Evolutionary conservation across 2,888 invertebrate genomes (phyloP).

Genomic region (Rhimphoctona megacephalus): DNA sequence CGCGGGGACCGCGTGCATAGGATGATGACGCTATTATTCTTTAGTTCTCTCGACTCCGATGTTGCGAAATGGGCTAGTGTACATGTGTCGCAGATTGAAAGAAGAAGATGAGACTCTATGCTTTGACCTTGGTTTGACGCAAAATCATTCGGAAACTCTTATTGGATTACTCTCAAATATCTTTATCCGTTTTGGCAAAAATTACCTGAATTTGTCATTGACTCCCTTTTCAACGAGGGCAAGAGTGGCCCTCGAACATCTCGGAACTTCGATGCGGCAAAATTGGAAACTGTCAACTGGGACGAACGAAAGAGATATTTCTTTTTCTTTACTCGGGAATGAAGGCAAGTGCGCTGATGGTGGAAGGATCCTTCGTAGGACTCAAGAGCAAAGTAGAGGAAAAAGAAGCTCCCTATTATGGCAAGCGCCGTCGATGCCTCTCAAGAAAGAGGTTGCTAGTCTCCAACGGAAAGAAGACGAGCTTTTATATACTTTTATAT

Average conservation of each 20-base stretch:
- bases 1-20: not conserved
- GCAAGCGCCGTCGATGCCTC: not conserved
- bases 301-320: not conserved
- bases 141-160: slow-evolving; percentile 38
- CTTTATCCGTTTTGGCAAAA: slow-evolving; percentile 12
- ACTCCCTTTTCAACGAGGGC: not conserved
- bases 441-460: slow-evolving; percentile 7
- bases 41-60: slow-evolving; percentile 1
- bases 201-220: slow-evolving; percentile 60
- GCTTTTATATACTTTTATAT: not conserved
- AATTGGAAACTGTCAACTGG: slow-evolving; percentile 49
- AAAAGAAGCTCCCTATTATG: not conserved
- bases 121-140: slow-evolving; percentile 14
- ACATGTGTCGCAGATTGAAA: not conserved
- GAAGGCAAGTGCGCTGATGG: not conserved
- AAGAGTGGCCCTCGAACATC: slow-evolving; percentile 47
- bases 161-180: slow-evolving; percentile 16
- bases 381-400: not conserved
- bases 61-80: not conserved
- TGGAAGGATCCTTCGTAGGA: not conserved
- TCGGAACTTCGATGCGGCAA: slow-evolving; percentile 8
- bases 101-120: slow-evolving; percentile 14
- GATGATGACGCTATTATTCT: slow-evolving; percentile 25
- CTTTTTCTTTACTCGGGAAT: not conserved
- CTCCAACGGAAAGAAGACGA: not conserved